Evolutionary conservation across 2,113 vertebrate genomes (phyloP), one percentile per base, ranked within the genome.

Genomic region (Boleophthalmus pectinirostris): DNA sequence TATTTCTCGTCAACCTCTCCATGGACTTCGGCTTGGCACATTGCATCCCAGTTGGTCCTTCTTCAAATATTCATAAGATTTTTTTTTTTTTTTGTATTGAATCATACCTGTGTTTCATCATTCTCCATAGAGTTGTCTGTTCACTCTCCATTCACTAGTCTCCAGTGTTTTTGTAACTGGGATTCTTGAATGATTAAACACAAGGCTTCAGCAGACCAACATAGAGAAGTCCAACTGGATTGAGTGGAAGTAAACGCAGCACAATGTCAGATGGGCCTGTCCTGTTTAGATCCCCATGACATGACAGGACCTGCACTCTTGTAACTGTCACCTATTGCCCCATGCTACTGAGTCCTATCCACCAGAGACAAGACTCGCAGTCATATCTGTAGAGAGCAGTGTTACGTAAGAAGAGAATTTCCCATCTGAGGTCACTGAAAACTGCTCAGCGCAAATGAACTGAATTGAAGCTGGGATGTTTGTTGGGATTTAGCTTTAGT

Each of bases 281-380:
- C 54, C 72, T 79, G 77, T 82, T 78, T 45, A 29, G 77, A 80
- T 75, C 78, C 76, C 77, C 81, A 76, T 71, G 74, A 90, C 84
- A 88, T 86, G 86, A 90, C 84, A 89, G 81, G 71, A 80, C 71
- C 80, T 60, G 70, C 81, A 74, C 81, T 87, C 29, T 21, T 80
- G 82, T 87, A 81, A 87, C 76, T 80, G 73, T 87, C 82, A 80
- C 78, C 82, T 78, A 78, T 82, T 78, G 70, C 82, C 76, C 60
- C 49, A 66, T 74, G 76, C 51, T 73, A 82, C 75, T 64, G 79
- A 86, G 79, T 73, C 73, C 21, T 11, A 51, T 72, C 73, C 80
- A 75, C 75, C 21, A 33, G 84, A 87, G 87, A 78, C 72, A 3
- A 7, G 63, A 75, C 21, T 70, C 45, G 0, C 66, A 60, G 57